A percentile compares a stretch with the other conserved stretches of the same genome.
phyloP scores from a whole-genome alignment of 64 coral and sea anemone species.

The Acropora tenuis region DNA sequence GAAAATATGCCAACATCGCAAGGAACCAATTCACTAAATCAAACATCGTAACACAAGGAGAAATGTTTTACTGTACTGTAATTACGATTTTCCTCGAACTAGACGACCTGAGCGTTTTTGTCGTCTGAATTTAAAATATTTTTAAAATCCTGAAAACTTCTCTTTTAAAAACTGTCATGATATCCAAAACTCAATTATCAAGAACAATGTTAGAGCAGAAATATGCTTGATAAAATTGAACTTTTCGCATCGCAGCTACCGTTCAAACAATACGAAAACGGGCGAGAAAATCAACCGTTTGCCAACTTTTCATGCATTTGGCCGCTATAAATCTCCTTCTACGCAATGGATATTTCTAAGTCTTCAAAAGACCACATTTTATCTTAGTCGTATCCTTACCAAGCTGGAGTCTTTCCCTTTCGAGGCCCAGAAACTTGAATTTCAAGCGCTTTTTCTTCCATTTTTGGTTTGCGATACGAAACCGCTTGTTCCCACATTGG shows the following conservation, averaged over 20 bases:
- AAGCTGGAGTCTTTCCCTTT: not conserved
- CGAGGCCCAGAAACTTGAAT: not conserved
- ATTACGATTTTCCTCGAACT: not conserved
- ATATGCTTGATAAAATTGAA: not conserved
- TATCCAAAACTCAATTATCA: not conserved
- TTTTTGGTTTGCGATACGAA: conserved; percentile 1
- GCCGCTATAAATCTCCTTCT: not conserved
- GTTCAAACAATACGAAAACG: not conserved
- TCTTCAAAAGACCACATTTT: not conserved
- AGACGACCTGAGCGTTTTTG: not conserved
- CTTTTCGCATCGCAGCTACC: not conserved
- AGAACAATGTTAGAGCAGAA: not conserved
- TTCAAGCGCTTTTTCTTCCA: conserved; percentile 14
- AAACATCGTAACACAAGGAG: not conserved
- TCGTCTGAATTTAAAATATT: not conserved
- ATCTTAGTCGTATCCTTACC: conserved; percentile 16
- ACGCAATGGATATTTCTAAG: not conserved
- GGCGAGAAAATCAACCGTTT: not conserved
- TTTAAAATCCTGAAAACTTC: not conserved
- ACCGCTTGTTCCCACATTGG: conserved; percentile 2
- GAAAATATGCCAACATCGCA: too few species aligned
- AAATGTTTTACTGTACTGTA: not conserved
- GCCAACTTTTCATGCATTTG: not conserved
- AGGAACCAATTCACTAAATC: not conserved
- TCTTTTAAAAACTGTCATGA: not conserved